phyloP scores from a whole-genome alignment of 2,888 invertebrate genomes.

The Phengaris alcon region DNA sequence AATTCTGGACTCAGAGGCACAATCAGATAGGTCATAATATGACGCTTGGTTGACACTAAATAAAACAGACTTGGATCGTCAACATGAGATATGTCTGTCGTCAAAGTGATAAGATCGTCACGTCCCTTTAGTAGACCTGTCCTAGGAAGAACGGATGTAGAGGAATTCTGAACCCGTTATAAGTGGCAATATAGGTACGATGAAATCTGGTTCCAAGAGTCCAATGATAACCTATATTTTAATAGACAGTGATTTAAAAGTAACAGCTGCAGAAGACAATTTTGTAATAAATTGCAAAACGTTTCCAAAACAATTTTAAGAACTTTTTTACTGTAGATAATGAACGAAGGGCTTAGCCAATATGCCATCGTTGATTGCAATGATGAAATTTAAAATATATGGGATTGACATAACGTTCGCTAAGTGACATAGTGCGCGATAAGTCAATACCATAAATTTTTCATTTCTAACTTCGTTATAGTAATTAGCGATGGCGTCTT shows the following conservation, averaged over 20 bases:
- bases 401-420: no score
- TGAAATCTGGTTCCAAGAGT: background rate
- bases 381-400: no score
- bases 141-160: slow-evolving; percentile 13
- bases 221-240: background rate
- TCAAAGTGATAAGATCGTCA: slow-evolving; percentile 1
- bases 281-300: no score
- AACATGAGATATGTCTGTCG: background rate
- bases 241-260: background rate
- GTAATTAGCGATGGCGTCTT: no score
- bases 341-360: no score
- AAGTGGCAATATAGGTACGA: background rate
- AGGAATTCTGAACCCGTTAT: slow-evolving; percentile 19
- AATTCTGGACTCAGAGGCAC: background rate
- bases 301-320: no score
- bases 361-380: no score
- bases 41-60: background rate
- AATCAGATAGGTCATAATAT: background rate
- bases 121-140: slow-evolving; percentile 13
- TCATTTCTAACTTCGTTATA: no score
- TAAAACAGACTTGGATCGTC: slow-evolving; percentile 3
- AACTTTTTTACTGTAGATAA: no score
- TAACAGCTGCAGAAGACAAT: background rate
- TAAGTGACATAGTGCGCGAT: no score
- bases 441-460: no score